phyloP scores from a whole-genome alignment of 2,797 vertebrate genomes.

The Limnodromus scolopaceus region DNA sequence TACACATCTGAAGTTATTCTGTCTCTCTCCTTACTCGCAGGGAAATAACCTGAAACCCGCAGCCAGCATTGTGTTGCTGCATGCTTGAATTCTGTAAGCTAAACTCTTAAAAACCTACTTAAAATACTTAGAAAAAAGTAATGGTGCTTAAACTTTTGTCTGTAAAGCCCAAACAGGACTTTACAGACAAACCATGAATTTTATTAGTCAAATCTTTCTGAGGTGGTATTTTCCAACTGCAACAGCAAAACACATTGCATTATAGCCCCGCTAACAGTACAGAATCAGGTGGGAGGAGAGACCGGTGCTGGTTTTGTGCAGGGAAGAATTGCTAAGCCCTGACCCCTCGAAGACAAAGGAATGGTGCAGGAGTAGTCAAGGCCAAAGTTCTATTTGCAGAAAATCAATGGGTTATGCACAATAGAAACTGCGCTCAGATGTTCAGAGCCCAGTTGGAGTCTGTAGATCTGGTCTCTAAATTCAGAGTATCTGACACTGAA shows the following conservation, averaged over 20 bases:
- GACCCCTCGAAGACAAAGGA: background rate
- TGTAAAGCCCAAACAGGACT: background rate
- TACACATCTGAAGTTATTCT: constrained; percentile 32
- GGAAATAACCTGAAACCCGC: background rate
- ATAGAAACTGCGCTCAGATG: background rate
- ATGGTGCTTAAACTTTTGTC: background rate
- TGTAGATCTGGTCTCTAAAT: constrained; percentile 5
- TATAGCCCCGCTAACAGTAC: background rate
- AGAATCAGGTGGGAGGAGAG: constrained; percentile 19
- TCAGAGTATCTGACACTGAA: background rate
- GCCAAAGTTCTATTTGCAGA: constrained; percentile 20
- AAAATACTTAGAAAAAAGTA: background rate
- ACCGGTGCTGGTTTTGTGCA: background rate
- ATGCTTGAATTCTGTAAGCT: background rate
- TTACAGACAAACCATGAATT: too few relatives aligned
- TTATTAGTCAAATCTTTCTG: background rate
- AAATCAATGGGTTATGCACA: constrained; percentile 23
- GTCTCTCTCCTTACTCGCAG: background rate
- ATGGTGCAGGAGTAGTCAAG: background rate
- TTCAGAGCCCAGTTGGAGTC: constrained; percentile 11
- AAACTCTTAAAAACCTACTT: background rate
- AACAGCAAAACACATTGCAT: background rate
- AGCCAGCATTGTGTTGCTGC: background rate
- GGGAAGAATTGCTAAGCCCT: background rate
- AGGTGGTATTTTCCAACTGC: background rate